Evolutionary conservation across 1,140 invertebrate genomes (phyloP).

Genomic region (Sesamia nonagrioides): DNA sequence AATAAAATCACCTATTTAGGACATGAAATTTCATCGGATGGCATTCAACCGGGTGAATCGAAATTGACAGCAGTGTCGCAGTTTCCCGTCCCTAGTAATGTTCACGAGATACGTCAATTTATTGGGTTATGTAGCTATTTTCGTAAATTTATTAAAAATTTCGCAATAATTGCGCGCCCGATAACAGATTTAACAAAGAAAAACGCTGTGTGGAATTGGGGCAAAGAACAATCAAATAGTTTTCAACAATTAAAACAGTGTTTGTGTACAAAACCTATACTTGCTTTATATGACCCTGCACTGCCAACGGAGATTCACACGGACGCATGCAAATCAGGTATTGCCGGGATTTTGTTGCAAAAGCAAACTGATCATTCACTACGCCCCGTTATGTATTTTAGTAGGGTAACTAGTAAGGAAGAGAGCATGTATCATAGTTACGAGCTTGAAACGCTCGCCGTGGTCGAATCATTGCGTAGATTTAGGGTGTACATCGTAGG

Average conservation of each 20-base stretch:
- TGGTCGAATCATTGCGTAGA: slow-evolving; percentile 82
- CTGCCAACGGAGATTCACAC: slow-evolving; percentile 61
- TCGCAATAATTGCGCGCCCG: slow-evolving; percentile 67
- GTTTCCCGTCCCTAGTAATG: slow-evolving; percentile 60
- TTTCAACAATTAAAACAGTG: slow-evolving; percentile 53
- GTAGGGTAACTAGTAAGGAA: slow-evolving; percentile 55
- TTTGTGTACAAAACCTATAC: slow-evolving; percentile 56
- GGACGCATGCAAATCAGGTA: slow-evolving; percentile 55
- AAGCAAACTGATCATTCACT: slow-evolving; percentile 36
- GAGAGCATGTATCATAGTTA: slow-evolving; percentile 80
- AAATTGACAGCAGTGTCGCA: slow-evolving; percentile 65
- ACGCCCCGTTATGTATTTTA: slow-evolving; percentile 57
- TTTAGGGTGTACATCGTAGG: slow-evolving; percentile 82
- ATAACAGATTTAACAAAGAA: slow-evolving; percentile 70
- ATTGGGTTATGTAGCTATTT: slow-evolving; percentile 69
- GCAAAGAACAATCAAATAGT: slow-evolving; percentile 58
- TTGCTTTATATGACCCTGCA: slow-evolving; percentile 65
- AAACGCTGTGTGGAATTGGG: slow-evolving; percentile 66
- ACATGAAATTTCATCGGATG: slow-evolving; percentile 53
- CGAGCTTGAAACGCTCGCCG: slow-evolving; percentile 83
- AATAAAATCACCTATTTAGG: slow-evolving; percentile 56
- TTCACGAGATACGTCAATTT: slow-evolving; percentile 70
- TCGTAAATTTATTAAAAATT: slow-evolving; percentile 66
- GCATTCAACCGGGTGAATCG: slow-evolving; percentile 61
- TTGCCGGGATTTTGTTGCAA: slow-evolving; percentile 64